Evolutionary conservation across 2,797 vertebrate genomes (phyloP), one percentile per base, ranked within the genome.

Genomic region (Acanthis flammea): DNA sequence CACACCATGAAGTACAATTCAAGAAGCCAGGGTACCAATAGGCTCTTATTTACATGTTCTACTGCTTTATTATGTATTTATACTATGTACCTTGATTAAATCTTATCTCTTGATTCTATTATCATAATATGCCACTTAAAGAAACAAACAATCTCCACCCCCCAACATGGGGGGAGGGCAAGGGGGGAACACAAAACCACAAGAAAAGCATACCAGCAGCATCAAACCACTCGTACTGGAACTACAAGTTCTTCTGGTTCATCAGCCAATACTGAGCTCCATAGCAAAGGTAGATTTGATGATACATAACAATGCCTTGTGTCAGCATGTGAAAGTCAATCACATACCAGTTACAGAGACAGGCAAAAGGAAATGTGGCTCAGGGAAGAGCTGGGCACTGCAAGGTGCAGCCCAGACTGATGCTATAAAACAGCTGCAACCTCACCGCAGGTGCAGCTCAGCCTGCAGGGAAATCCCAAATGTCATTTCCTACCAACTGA

Each of bases 81-180:
- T 74, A 70, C 63, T 85, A 90, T 47, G 54, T 82, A 92, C 54
- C 47, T 89, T 90, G 92, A 97, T 96, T 94, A 93, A 92, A 97
- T 96, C 94, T 96, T 95, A 96, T 97, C 93, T 88, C 80, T 85
- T 57, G 35, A 74, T 92, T 89, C 88, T 87, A 93, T 93, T 95
- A 95, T 72, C 90, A 94, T 95, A 95, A 93, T 89, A 95, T 27
- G 62, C 47, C 81, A 93, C 94, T 93, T 93, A 95, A 86, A 92
- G 75, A 95, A 96, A 95, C 87, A 94, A 95, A 90, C 93, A 94
- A 60, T 92, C 93, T 88, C 90, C 86, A 92, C 83, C 65, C 58
- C 44, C 19, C 68, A 74, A 31, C 17, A n/a, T 39, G 37, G 55
- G 19, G 21, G 45, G 6, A 35, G 31, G 7, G 28, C 8, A 13